Conservation (phyloP, 2,797 vertebrate species). For the Orestias chungarensis region DNA sequence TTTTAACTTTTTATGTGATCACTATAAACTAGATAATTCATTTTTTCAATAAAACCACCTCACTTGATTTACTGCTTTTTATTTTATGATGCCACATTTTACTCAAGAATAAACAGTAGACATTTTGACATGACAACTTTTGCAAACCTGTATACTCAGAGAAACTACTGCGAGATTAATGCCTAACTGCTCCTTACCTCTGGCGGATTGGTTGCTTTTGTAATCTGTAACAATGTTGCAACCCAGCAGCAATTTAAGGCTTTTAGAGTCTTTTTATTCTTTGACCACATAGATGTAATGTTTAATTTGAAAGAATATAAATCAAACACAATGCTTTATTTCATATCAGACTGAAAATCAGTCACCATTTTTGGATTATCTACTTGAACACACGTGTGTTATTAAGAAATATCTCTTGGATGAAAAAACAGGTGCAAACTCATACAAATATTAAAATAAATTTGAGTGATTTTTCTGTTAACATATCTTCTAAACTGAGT, state of each 20-base stretch:
- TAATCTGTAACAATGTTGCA: background rate
- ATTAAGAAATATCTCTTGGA: background rate
- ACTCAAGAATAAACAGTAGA: background rate
- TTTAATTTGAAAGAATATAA: background rate
- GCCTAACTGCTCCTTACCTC: background rate
- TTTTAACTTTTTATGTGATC: background rate
- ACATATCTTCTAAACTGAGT: background rate
- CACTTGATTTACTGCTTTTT: background rate
- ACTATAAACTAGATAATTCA: background rate
- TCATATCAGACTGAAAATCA: background rate
- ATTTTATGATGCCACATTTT: background rate
- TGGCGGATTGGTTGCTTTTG: constrained; percentile 1
- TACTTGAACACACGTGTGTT: constrained; percentile 2
- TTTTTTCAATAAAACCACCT: background rate
- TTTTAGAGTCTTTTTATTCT: background rate
- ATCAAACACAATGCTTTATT: background rate
- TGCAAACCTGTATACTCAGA: background rate
- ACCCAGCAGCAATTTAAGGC: background rate
- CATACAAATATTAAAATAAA: constrained; percentile 18
- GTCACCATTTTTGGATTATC: background rate
- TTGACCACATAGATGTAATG: background rate
- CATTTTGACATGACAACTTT: background rate
- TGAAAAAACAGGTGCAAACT: constrained; percentile 7
- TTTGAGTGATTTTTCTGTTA: background rate
- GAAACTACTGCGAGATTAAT: background rate